Evolutionary conservation across 2,797 vertebrate genomes (phyloP).

Genomic region (Pseudochaenichthys georgianus): DNA sequence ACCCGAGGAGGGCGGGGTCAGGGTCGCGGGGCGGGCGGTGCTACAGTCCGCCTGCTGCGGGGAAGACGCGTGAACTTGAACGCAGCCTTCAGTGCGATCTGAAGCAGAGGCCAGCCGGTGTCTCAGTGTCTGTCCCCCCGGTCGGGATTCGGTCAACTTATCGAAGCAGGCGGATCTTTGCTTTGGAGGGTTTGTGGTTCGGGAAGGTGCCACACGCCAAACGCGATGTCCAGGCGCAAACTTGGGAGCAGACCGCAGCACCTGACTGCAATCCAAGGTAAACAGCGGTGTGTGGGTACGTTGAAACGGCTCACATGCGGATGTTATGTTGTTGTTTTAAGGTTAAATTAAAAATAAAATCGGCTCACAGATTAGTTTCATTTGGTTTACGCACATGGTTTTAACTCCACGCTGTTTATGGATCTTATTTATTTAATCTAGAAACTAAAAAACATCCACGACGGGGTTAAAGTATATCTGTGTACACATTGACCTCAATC

Average conservation of each 20-base stretch:
- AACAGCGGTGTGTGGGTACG: slow-evolving; percentile 30
- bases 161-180: slow-evolving; percentile 24
- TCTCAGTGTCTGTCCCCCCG: slow-evolving; percentile 40
- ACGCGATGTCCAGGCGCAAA: slow-evolving; percentile 89
- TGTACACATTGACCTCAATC: neutral
- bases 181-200: neutral
- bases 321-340: neutral
- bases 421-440: neutral
- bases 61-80: slow-evolving; percentile 86
- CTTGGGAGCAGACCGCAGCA: slow-evolving; percentile 89
- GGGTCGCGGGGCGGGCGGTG: slow-evolving; percentile 74
- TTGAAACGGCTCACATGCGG: neutral
- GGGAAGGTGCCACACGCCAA: slow-evolving; percentile 55
- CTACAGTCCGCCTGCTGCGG: slow-evolving; percentile 72
- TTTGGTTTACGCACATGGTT: slow-evolving; percentile 12
- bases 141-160: slow-evolving; percentile 34
- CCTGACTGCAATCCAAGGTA: slow-evolving; percentile 88
- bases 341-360: neutral
- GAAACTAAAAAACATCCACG: neutral
- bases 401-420: slow-evolving; percentile 21
- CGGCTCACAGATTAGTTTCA: neutral
- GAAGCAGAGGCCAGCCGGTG: slow-evolving; percentile 53
- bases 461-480: neutral
- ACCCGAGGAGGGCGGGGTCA: slow-evolving; percentile 73
- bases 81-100: slow-evolving; percentile 70